These are phyloP conservation scores for Zophobas morio DNA, from an alignment of 1,140 invertebrate species.

Conservation along the genomic window DNA sequence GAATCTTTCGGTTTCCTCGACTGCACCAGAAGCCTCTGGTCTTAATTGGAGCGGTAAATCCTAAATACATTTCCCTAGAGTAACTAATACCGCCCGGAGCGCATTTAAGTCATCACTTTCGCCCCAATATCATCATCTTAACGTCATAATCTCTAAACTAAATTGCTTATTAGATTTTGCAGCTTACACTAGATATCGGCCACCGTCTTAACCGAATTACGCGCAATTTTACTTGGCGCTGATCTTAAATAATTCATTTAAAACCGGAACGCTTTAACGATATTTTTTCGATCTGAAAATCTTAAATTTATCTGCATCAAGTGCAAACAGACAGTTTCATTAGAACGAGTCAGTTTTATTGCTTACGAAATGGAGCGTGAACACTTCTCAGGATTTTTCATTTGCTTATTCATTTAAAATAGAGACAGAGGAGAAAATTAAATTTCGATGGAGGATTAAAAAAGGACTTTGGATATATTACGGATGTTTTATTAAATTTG, in stretches of 20 bases:
- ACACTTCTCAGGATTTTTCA: constrained; percentile 38
- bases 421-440: constrained; percentile 14
- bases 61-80: constrained; percentile 38
- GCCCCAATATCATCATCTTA: constrained; percentile 45
- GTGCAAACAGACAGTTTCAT: constrained; percentile 18
- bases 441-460: constrained; percentile 38
- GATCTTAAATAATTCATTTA: background rate
- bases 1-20: too few species aligned
- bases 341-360: constrained; percentile 32
- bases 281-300: background rate
- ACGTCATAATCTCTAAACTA: constrained; percentile 45
- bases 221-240: background rate
- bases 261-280: background rate
- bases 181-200: constrained; percentile 27
- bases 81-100: constrained; percentile 35
- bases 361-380: constrained; percentile 40
- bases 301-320: constrained; percentile 8
- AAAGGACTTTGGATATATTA: constrained; percentile 1
- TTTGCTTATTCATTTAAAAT: constrained; percentile 39
- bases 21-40: background rate
- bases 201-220: background rate
- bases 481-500: constrained; percentile 32
- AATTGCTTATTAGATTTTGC: constrained; percentile 47
- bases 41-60: constrained; percentile 28
- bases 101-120: constrained; percentile 48